Base-by-base conservation (phyloP, 2,113 vertebrate genomes). In the Ovis canadensis region DNA sequence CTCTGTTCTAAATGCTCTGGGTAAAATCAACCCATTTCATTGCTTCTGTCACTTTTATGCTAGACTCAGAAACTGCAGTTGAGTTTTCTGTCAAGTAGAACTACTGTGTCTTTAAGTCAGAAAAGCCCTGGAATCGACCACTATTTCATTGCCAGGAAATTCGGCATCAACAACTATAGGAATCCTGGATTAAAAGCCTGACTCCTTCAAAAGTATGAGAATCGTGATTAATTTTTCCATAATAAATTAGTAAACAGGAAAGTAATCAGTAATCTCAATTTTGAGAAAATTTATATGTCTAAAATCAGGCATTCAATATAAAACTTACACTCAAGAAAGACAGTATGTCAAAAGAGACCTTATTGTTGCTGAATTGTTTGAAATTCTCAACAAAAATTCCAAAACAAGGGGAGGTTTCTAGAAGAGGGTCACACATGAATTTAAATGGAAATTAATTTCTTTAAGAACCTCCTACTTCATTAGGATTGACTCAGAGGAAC, bases 361-460 rank as follows among this genome's bases (percentile, higher is more conserved):
- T 94, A 96, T 97, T 97, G 96, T 93, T 91, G 86, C 57, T 93
- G 88, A 89, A 97, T 97, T 96, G 94, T 97, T 98, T 98, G 86
- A 98, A 98, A 97, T 97, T 96, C 97, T 97, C 95, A 83, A 96
- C 93, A 77, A 98, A 98, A 98, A 98, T 98, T 97, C 94, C 90
- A 94, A 97, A 98, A 97, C 93, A 98, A 97, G 96, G 93, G 54
- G 95, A 95, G 91, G 86, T 91, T 98, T 97, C 96, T 93, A 94
- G 94, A 97, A 96, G 96, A 98, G 96, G 96, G 97, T 98, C 97
- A 97, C 50, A 36, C 97, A 98, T 97, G 97, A 98, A 98, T 98
- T 98, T 98, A 98, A 98, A 98, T 98, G 97, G 98, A 98, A 98
- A 97, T 98, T 98, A 97, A 98, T 98, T 97, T 98, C 96, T 98